Conservation (phyloP, 2,113 vertebrate species). For the Nymphicus hollandicus region DNA sequence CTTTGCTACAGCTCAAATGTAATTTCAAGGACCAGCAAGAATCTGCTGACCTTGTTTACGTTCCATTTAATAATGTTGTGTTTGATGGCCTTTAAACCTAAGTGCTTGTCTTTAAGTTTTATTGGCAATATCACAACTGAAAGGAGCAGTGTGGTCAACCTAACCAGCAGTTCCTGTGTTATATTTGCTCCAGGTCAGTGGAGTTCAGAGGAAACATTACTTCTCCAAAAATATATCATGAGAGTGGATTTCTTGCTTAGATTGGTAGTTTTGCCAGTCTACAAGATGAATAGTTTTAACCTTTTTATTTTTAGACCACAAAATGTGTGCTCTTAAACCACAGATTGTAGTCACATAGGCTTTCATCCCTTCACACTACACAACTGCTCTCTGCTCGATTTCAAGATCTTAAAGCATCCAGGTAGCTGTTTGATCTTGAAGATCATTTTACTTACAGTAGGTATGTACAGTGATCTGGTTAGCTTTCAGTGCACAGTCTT, state of each 20-base stretch:
- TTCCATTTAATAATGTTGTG: slow-evolving; percentile 45
- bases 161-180: background rate
- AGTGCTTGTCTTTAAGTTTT: slow-evolving; percentile 50
- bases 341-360: background rate
- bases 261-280: background rate
- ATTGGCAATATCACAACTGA: slow-evolving; percentile 46
- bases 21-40: slow-evolving; percentile 33
- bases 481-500: background rate
- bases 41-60: slow-evolving; percentile 23
- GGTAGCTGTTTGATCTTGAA: background rate
- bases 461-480: background rate
- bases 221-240: background rate
- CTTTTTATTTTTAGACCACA: slow-evolving; percentile 20
- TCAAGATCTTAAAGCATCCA: background rate
- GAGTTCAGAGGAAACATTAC: slow-evolving; percentile 34
- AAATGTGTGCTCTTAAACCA: background rate
- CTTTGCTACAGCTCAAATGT: background rate
- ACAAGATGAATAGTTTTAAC: slow-evolving; percentile 27
- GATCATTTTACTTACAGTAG: background rate
- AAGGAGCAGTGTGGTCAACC: slow-evolving; percentile 7
- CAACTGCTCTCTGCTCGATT: background rate
- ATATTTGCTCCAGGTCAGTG: slow-evolving; percentile 19
- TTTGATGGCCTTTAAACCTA: slow-evolving; percentile 37
- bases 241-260: slow-evolving; percentile 25
- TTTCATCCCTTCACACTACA: slow-evolving; percentile 7